Evolutionary conservation across 2,888 invertebrate genomes (phyloP), one percentile per base, ranked within the genome.

Genomic region (Amiota mariae): DNA sequence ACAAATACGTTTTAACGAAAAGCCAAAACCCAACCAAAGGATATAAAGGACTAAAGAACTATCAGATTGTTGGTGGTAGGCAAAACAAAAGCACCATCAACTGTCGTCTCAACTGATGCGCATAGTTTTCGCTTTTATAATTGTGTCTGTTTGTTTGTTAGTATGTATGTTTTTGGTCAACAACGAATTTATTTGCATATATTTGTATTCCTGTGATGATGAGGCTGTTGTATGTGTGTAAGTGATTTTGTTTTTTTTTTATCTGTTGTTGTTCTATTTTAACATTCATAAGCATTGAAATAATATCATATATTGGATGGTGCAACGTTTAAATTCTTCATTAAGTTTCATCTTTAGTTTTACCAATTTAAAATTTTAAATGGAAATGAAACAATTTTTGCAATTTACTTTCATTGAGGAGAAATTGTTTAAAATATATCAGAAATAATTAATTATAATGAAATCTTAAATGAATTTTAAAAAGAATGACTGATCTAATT

Each of bases 91-190:
- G 20, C 10, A 59, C 11, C 59, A 59, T 11, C 18, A 12, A 12
- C 15, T 20, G 8, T 4, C 12, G 20, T 18, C 59, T 59, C 59
- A 59, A 59, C 20, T 59, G 59, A 59, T 20, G 59, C 20, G 59
- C 20, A 15, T 20, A 59, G 59, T 59, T 59, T 59, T 15, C 11
- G 59, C 59, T 59, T 59, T 54, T 54, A 54, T n/a, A 20, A 12
- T 59, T 12, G 4, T 15, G 9, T 15, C 9, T 59, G 12, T 59
- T 20, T 59, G 59, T 18, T 6, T 15, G n/a, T 59, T 15, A 15
- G n/a, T 10, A 18, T 57, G 57, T 57, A n/a, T n/a, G n/a, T n/a
- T n/a, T n/a, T 59, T 18, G 10, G 59, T 59, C 59, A 6, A 20
- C 4, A 51, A 51, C 54, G n/a, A 51, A 8, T 57, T 18, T 59